phyloP scores from a whole-genome alignment of 2,888 invertebrate species.

The Caenorhabditis sp. region DNA sequence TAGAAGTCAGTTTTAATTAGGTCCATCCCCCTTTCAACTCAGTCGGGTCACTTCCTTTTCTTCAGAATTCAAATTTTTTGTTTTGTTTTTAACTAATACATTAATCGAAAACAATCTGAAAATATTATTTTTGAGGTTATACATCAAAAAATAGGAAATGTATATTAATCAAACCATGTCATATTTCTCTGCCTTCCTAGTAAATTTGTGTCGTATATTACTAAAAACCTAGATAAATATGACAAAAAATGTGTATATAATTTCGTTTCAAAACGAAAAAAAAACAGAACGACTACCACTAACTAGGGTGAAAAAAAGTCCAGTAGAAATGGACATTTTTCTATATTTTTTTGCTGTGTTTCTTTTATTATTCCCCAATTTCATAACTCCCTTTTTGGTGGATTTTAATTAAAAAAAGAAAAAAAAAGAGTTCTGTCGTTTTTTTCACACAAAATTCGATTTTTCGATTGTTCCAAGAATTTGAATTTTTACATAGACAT shows the following conservation, averaged over 20 bases:
- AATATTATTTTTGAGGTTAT: neutral
- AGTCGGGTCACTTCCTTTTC: conserved; percentile 25
- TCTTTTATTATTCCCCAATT: neutral
- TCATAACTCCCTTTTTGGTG: no score
- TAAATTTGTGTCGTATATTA: neutral
- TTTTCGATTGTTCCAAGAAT: neutral
- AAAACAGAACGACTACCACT: neutral
- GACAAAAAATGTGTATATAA: conserved; percentile 2
- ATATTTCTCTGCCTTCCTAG: neutral
- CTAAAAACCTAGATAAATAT: neutral
- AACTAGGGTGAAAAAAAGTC: conserved; percentile 5
- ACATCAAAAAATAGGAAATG: neutral
- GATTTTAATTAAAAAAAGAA: no score
- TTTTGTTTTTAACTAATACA: conserved; percentile 14
- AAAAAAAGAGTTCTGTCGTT: no score
- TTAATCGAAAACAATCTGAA: neutral
- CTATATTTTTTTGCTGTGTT: neutral
- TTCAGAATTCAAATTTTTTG: conserved; percentile 36
- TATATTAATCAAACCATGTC: neutral
- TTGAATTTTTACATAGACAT: no score
- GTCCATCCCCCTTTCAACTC: conserved; percentile 7
- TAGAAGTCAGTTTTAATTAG: conserved; percentile 36
- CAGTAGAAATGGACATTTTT: neutral
- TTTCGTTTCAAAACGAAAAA: neutral
- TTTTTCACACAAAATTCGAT: neutral